Conservation (phyloP, 2,797 vertebrate genomes). For the Holocentrus rufus region DNA sequence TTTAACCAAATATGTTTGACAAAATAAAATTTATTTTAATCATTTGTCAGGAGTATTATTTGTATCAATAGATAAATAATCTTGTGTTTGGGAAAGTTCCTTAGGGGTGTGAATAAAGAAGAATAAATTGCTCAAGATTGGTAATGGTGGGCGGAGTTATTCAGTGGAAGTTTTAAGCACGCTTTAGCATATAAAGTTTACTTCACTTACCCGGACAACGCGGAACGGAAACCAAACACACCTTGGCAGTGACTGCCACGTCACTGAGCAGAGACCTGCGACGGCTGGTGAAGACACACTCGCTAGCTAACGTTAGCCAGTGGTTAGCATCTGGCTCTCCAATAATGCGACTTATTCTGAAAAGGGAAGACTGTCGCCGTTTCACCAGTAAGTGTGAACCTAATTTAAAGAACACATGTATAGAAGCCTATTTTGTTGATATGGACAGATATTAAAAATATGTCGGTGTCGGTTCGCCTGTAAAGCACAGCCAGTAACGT, state of each 20-base stretch:
- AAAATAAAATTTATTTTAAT: slow-evolving; percentile 78
- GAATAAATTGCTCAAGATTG: too few species aligned
- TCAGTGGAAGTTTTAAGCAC: too few species aligned
- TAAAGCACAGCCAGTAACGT: too few species aligned
- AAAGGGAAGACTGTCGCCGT: not conserved
- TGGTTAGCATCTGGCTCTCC: slow-evolving; percentile 51
- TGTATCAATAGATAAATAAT: not conserved
- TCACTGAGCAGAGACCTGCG: slow-evolving; percentile 64
- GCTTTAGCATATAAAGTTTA: too few species aligned
- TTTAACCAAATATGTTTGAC: slow-evolving; percentile 61
- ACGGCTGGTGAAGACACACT: slow-evolving; percentile 27
- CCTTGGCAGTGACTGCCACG: slow-evolving; percentile 35
- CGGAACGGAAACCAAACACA: slow-evolving; percentile 29
- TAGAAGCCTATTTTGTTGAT: not conserved
- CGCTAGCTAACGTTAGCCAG: slow-evolving; percentile 43
- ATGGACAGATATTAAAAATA: not conserved
- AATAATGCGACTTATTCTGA: slow-evolving; percentile 11
- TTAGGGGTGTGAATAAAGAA: too few species aligned
- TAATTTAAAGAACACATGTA: not conserved
- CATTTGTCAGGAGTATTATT: slow-evolving; percentile 7
- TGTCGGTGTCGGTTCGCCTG: not conserved
- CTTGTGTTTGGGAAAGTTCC: not conserved
- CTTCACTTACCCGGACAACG: slow-evolving; percentile 20
- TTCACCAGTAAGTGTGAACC: slow-evolving; percentile 48
- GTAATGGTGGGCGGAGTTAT: too few species aligned